phyloP scores from a whole-genome alignment of 92 coral and sea anemone genomes.

The Porites cylindrica region DNA sequence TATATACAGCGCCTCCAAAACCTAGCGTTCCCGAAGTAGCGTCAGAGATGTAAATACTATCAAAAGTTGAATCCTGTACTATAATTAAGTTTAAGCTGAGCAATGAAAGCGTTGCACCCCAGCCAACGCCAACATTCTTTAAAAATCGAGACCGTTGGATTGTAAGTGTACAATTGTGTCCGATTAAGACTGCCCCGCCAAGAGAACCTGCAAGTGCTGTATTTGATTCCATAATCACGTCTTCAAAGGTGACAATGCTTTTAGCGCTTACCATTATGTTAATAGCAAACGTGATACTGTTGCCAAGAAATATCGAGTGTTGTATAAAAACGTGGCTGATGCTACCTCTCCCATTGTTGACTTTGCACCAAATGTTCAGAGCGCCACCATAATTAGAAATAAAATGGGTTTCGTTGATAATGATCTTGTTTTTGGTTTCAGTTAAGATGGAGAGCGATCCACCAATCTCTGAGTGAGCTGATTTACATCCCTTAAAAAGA shows the following conservation, averaged over 20 bases:
- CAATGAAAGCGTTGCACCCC: not conserved
- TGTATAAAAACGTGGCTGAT: not conserved
- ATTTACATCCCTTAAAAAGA: not conserved
- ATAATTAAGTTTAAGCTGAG: not conserved
- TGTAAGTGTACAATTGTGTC: not conserved
- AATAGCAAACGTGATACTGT: not conserved
- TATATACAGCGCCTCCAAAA: not conserved
- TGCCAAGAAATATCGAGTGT: slow-evolving; percentile 1
- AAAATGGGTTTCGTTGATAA: not conserved
- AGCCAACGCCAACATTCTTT: not conserved
- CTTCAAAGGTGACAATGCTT: not conserved
- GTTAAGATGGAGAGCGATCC: not conserved
- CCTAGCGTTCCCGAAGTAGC: not conserved
- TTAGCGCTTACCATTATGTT: not conserved
- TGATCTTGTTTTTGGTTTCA: not conserved
- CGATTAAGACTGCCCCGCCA: not conserved
- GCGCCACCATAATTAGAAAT: not conserved
- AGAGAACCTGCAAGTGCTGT: not conserved
- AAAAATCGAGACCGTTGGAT: not conserved
- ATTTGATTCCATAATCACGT: not conserved
- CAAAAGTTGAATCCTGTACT: not conserved
- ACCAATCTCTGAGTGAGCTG: not conserved
- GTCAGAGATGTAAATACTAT: no score
- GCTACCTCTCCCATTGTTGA: not conserved
- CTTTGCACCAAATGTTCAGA: not conserved